phyloP scores from a whole-genome alignment of 2,113 vertebrate species.

The Tursiops truncatus region DNA sequence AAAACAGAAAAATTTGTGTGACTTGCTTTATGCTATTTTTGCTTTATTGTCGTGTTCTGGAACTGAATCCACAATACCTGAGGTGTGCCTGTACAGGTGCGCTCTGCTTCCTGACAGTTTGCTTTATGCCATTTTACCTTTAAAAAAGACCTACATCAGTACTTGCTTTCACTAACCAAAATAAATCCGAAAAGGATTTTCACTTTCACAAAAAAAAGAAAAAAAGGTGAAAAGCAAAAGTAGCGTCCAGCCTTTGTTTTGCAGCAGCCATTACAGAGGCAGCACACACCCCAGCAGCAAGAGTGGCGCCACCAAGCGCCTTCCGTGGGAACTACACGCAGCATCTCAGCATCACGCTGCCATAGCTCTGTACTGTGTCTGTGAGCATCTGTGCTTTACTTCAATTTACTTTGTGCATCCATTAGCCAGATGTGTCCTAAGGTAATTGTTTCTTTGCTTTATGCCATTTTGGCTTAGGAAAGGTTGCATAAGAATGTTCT shows the following conservation, averaged over 20 bases:
- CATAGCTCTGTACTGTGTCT: fast-evolving
- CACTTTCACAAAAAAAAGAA: background rate
- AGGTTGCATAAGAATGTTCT: background rate
- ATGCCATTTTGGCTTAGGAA: background rate
- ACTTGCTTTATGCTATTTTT: fast-evolving
- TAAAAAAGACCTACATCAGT: background rate
- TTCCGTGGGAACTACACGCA: fast-evolving
- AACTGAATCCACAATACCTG: background rate
- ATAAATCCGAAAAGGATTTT: background rate
- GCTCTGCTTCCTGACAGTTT: background rate
- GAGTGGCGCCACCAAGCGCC: background rate
- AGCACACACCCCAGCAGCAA: background rate
- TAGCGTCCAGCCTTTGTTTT: background rate
- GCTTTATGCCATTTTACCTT: background rate
- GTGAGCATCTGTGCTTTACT: background rate
- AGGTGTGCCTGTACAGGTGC: background rate
- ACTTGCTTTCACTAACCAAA: background rate
- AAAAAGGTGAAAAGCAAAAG: background rate
- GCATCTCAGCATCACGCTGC: background rate
- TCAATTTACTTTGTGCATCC: background rate
- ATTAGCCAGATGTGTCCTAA: background rate
- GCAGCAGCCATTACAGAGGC: background rate
- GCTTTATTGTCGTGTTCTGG: background rate
- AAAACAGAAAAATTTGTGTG: background rate
- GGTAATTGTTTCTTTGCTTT: background rate